phyloP scores from a whole-genome alignment of 2,113 vertebrate genomes.

The Struthio camelus region DNA sequence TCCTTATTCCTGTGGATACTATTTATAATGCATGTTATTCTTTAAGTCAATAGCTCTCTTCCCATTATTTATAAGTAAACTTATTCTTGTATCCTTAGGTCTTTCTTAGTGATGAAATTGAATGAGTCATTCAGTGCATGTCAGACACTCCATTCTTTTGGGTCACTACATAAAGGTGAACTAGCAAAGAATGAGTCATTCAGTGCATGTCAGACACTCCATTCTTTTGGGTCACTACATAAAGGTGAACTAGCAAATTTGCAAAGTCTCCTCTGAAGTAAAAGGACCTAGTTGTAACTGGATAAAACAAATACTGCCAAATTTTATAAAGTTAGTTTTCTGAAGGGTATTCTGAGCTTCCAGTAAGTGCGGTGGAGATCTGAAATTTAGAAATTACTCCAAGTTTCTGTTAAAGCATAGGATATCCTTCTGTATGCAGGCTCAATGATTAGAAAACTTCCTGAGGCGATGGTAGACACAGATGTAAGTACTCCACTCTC shows the following conservation, averaged over 20 bases:
- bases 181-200: neutral
- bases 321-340: neutral
- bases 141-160: neutral
- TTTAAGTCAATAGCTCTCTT: neutral
- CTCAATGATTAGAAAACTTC: neutral
- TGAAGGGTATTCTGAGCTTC: neutral
- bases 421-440: neutral
- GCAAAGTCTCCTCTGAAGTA: neutral
- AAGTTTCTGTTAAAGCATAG: neutral
- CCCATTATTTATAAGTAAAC: neutral
- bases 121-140: neutral
- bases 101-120: neutral
- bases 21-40: constrained; percentile 20
- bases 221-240: neutral
- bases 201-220: neutral
- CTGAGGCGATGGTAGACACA: neutral
- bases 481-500: neutral
- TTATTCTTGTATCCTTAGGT: neutral
- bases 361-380: neutral
- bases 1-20: constrained; percentile 7
- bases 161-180: neutral
- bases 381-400: neutral
- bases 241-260: neutral
- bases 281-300: neutral
- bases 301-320: neutral